Conservation (phyloP, 2,113 vertebrate species). For the Monopterus albus region DNA sequence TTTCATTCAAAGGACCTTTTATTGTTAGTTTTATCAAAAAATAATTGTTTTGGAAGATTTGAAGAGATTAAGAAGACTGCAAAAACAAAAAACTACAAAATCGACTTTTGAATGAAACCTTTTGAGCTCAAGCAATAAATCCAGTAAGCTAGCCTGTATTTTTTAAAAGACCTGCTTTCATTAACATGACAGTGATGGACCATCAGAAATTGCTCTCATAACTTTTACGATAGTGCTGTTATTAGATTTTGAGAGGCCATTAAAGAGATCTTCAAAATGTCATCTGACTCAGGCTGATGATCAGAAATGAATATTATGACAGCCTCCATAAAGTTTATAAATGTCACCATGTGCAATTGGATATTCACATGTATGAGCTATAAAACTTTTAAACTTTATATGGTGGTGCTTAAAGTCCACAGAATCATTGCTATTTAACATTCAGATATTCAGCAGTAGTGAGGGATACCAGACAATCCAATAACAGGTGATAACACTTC, state of each 20-base stretch:
- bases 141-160: not conserved
- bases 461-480: slow-evolving; percentile 5
- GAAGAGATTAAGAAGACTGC: too few species aligned
- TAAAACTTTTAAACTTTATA: slow-evolving; percentile 56
- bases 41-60: not conserved
- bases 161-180: slow-evolving; percentile 41
- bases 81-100: too few species aligned
- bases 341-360: slow-evolving; percentile 67
- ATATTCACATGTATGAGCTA: slow-evolving; percentile 42
- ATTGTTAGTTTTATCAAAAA: not conserved
- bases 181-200: slow-evolving; percentile 63
- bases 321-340: slow-evolving; percentile 71
- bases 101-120: slow-evolving; percentile 7
- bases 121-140: not conserved
- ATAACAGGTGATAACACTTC: not conserved
- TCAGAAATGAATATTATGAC: slow-evolving; percentile 69
- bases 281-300: slow-evolving; percentile 66
- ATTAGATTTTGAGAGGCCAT: slow-evolving; percentile 71
- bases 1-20: not conserved
- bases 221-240: slow-evolving; percentile 59
- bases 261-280: slow-evolving; percentile 69
- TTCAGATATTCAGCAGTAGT: slow-evolving; percentile 50
- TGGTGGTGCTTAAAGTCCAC: slow-evolving; percentile 33
- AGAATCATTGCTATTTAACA: slow-evolving; percentile 42
- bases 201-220: slow-evolving; percentile 60